Evolutionary conservation across 2,797 vertebrate species (phyloP).

Genomic region (Enoplosus armatus): DNA sequence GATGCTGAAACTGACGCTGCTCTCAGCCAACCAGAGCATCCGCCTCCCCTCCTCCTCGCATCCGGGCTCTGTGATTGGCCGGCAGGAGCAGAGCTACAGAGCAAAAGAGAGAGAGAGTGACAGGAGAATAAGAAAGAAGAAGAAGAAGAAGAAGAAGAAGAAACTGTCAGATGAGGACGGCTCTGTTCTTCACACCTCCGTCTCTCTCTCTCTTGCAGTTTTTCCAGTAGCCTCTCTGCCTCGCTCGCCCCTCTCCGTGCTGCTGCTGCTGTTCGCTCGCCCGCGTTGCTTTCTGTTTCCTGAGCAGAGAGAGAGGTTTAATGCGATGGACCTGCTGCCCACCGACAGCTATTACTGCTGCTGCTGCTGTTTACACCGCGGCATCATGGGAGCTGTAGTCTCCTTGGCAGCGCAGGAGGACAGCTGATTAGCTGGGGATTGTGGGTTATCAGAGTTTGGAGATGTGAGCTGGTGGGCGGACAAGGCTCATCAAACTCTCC

Average conservation of each 20-base stretch:
- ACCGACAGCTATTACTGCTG: conserved; percentile 49
- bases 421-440: conserved; percentile 58
- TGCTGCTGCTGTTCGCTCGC: neutral
- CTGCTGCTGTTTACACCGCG: conserved; percentile 61
- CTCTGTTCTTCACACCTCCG: conserved; percentile 23
- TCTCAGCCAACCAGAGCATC: conserved; percentile 64
- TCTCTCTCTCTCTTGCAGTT: conserved; percentile 11
- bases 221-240: conserved; percentile 9
- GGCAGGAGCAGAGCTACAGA: conserved; percentile 33
- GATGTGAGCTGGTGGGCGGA: conserved; percentile 67
- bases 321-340: conserved; percentile 61
- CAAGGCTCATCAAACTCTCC: conserved; percentile 44
- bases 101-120: conserved; percentile 25
- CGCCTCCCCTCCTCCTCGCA: conserved; percentile 39
- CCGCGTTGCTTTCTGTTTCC: conserved; percentile 18
- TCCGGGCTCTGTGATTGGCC: conserved; percentile 66
- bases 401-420: conserved; percentile 35
- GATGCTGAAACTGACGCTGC: conserved; percentile 35
- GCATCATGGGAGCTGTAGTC: conserved; percentile 75
- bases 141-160: conserved; percentile 39
- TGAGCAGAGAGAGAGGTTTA: conserved; percentile 27
- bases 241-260: conserved; percentile 17
- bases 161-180: conserved; percentile 48
- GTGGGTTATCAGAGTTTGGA: conserved; percentile 64
- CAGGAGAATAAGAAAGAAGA: conserved; percentile 39